A percentile compares a stretch with the other conserved stretches of the same genome.
Conservation (phyloP, 2,888 invertebrate species). For the Xylocampa areola region DNA sequence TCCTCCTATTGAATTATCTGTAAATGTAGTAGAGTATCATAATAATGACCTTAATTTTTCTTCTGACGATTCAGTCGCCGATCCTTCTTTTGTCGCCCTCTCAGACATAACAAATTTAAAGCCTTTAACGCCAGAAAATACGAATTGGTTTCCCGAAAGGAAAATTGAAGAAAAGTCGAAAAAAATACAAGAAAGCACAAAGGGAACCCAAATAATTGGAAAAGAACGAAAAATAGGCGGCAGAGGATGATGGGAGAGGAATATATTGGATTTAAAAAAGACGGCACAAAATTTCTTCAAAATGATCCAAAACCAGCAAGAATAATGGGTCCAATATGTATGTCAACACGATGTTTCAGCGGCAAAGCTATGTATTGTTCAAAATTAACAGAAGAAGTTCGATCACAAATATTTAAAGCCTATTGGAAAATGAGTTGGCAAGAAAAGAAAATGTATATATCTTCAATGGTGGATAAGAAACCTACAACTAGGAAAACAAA, state of each 20-base stretch:
- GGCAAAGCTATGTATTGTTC: conserved; percentile 16
- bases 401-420: conserved; percentile 35
- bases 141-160: conserved; percentile 11
- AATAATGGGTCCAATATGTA: conserved; percentile 11
- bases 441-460: conserved; percentile 20
- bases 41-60: conserved; percentile 22
- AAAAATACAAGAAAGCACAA: conserved; percentile 11
- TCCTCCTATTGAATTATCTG: no score
- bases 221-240: conserved; percentile 1
- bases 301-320: conserved; percentile 4
- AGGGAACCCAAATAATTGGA: conserved; percentile 6
- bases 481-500: conserved; percentile 13
- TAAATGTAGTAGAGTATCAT: no score
- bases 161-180: conserved; percentile 2
- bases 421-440: conserved; percentile 26
- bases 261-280: conserved; percentile 8
- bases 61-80: conserved; percentile 10
- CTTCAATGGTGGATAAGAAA: conserved; percentile 19
- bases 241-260: conserved; percentile 13
- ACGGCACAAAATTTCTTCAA: conserved; percentile 1
- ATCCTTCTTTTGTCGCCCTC: conserved; percentile 11
- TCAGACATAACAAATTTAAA: conserved; percentile 16
- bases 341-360: conserved; percentile 3
- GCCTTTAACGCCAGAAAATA: conserved; percentile 2
- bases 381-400: conserved; percentile 20